A percentile compares a stretch with the other conserved stretches of the same genome.
Conservation (phyloP, 2,888 invertebrate species). For the Sinohyriopsis cumingii region DNA sequence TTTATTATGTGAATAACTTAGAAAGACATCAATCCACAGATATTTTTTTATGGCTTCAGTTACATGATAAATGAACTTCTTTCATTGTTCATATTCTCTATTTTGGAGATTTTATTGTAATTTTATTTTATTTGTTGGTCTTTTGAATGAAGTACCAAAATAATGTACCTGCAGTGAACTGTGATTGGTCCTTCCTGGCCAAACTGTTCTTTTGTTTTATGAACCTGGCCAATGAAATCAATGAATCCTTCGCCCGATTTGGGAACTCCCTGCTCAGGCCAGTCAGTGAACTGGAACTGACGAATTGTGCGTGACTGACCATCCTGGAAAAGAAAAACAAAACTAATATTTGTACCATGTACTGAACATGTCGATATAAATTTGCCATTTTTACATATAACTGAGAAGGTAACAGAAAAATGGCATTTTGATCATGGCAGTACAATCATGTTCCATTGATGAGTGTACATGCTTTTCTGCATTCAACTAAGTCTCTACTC, state of each 20-base stretch:
- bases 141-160: neutral
- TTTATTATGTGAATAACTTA: too few species aligned
- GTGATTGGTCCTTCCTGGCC: conserved; percentile 99
- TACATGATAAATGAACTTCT: too few species aligned
- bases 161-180: conserved; percentile 91
- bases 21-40: too few species aligned
- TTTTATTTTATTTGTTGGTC: neutral
- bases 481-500: too few species aligned
- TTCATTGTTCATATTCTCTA: neutral
- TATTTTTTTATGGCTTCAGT: too few species aligned
- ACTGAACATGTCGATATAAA: too few species aligned
- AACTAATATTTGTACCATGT: neutral
- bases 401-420: neutral
- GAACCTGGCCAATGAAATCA: conserved; percentile 99
- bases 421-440: too few species aligned
- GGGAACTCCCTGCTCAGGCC: conserved; percentile 84
- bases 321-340: conserved; percentile 75
- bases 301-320: conserved; percentile 85
- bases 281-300: conserved; percentile 75
- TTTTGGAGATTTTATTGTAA: neutral
- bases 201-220: conserved; percentile 99
- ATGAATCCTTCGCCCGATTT: conserved; percentile 99
- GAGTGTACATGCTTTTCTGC: too few species aligned
- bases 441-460: too few species aligned
- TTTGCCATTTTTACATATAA: neutral